Evolutionary conservation across 2,797 vertebrate species (phyloP).

Genomic region (Meda fulgida): DNA sequence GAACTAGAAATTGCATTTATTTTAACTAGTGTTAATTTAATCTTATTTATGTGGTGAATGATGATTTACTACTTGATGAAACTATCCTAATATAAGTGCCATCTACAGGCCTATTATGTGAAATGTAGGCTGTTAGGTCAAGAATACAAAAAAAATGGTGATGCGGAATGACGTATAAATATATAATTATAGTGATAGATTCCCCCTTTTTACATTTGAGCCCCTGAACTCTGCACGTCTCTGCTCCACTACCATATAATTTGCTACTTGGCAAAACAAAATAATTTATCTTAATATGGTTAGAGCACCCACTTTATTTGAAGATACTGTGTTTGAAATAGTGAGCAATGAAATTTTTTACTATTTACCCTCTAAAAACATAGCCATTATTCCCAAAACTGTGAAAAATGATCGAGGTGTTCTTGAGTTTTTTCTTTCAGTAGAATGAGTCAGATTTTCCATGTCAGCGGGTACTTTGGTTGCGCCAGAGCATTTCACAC

Average conservation of each 20-base stretch:
- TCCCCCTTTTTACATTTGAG: not conserved
- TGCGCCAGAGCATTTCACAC: slow-evolving; percentile 66
- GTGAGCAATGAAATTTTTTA: not conserved
- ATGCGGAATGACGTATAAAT: too few relatives aligned
- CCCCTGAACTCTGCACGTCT: not conserved
- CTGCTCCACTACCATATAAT: not conserved
- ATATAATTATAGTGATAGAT: not conserved
- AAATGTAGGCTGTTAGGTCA: not conserved
- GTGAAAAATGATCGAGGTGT: slow-evolving; percentile 46
- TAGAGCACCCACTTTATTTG: not conserved
- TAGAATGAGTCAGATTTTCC: slow-evolving; percentile 81
- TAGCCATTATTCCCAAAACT: slow-evolving; percentile 12
- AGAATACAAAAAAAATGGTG: not conserved
- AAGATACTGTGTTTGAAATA: not conserved
- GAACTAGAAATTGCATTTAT: not conserved
- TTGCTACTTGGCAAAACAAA: not conserved
- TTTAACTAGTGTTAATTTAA: not conserved
- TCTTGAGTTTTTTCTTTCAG: slow-evolving; percentile 68
- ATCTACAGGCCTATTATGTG: not conserved
- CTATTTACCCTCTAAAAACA: not conserved
- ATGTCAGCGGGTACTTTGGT: slow-evolving; percentile 61
- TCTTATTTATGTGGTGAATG: not conserved
- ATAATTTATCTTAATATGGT: not conserved
- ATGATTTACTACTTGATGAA: not conserved
- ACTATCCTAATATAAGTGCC: not conserved